These are phyloP conservation scores for Parotocinclus haroldoi DNA, from an alignment of 2,797 vertebrate genomes.

Conservation along the genomic window DNA sequence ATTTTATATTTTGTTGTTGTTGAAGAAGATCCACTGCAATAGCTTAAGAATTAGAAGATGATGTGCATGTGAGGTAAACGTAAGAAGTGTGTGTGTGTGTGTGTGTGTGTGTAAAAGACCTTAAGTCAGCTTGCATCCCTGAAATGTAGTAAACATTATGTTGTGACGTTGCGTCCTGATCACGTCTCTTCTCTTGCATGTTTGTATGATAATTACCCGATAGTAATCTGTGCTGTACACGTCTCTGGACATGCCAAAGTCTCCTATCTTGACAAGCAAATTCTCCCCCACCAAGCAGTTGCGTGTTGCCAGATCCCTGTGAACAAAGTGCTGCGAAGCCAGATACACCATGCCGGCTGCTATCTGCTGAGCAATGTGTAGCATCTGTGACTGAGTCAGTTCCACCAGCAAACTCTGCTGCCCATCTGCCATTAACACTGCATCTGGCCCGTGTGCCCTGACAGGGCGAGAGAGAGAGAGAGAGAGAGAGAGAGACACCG, in stretches of 20 bases:
- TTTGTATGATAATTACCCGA: constrained; percentile 71
- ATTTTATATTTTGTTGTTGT: too few relatives aligned
- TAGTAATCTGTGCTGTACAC: constrained; percentile 99
- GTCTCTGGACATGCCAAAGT: constrained; percentile 98
- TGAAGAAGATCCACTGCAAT: too few relatives aligned
- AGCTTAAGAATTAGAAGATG: too few relatives aligned
- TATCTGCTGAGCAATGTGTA: constrained; percentile 97
- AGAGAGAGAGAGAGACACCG: not conserved
- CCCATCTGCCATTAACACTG: constrained; percentile 92
- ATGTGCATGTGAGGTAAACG: too few relatives aligned
- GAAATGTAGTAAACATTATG: too few relatives aligned
- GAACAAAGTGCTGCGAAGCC: constrained; percentile 97
- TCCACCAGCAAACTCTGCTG: constrained; percentile 82
- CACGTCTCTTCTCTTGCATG: not conserved
- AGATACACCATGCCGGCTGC: constrained; percentile 98
- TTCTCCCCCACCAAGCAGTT: constrained; percentile 98
- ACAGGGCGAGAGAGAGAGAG: constrained; percentile 1
- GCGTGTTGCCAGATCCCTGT: constrained; percentile 94
- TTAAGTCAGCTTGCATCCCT: too few relatives aligned
- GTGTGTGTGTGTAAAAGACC: too few relatives aligned
- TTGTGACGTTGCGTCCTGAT: too few relatives aligned
- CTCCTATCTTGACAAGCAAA: constrained; percentile 95
- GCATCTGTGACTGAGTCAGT: constrained; percentile 96
- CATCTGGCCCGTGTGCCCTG: constrained; percentile 95
- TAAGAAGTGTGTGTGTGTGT: too few relatives aligned